These are phyloP conservation scores for Spilosoma lubricipeda DNA, from an alignment of 2,888 invertebrate species.

Conservation along the genomic window DNA sequence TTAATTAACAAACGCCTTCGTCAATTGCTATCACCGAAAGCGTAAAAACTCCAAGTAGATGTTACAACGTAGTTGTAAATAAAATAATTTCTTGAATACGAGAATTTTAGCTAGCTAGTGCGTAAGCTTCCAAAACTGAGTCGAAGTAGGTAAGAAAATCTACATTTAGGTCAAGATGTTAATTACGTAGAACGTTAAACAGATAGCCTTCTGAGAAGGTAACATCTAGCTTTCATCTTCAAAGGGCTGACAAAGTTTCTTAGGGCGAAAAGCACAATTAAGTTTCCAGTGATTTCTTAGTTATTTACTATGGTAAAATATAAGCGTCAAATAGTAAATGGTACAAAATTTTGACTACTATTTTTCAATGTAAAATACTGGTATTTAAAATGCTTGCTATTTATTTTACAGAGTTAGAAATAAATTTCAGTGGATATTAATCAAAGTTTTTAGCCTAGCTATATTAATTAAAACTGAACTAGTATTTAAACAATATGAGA, in stretches of 20 bases:
- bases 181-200: not conserved
- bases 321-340: not conserved
- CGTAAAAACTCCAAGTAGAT: conserved; percentile 62
- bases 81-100: not conserved
- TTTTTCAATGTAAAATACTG: too few species aligned
- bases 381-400: too few species aligned
- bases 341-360: too few species aligned
- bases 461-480: too few species aligned
- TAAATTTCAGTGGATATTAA: not conserved
- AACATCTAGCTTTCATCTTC: not conserved
- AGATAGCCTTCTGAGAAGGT: not conserved
- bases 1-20: too few species aligned
- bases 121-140: not conserved
- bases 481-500: not conserved
- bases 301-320: not conserved
- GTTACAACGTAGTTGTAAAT: not conserved
- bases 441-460: not conserved
- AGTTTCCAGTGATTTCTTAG: not conserved
- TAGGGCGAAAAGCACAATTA: not conserved
- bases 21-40: too few species aligned
- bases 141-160: not conserved
- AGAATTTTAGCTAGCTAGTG: too few species aligned
- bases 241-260: not conserved
- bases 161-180: not conserved
- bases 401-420: not conserved